Evolutionary conservation across 2,113 vertebrate genomes (phyloP), one percentile per base, ranked within the genome.

Genomic region (Desmodus rotundus): DNA sequence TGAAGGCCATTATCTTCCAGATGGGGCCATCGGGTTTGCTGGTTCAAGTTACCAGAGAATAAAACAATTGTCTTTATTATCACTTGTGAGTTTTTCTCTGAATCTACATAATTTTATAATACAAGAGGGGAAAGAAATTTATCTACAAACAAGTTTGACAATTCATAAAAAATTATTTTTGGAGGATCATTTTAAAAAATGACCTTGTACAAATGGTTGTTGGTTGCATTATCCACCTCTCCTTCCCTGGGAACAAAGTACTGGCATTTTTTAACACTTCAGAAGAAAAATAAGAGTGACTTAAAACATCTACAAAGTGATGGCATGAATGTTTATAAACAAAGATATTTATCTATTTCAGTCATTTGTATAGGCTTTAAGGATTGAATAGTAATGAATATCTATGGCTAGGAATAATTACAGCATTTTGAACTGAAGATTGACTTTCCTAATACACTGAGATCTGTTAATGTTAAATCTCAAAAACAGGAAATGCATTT

Each of bases 351-450:
- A 91, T 45, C 78, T 92, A 74, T 58, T 74, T 73, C 54, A 96
- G 68, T 80, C 76, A 87, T 52, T 96, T 96, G 93, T 73, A 84
- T 92, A 86, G 73, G 52, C 26, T 97, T 96, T 52, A 72, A 74
- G 77, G 31, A 93, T 61, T 90, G 50, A 56, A 36, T 19, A 87
- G 38, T 52, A 74, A 82, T 14, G 24, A 92, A 77, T 87, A 87
- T 45, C 17, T 24, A 63, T 4, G 12, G 33, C 74, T 65, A 84
- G 14, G 41, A 95, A 93, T 47, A 95, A 67, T 83, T 67, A 95
- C 17, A 28, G 47, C 65, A 91, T 74, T 93, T 36, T 93, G 76
- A 93, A 87, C 7, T 24, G 31, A 96, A 94, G 54, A 93, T 61
- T 78, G 4, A 68, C 31, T 94, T 89, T 77, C 33, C 68, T 78